Base-by-base conservation (phyloP, 1,140 invertebrate genomes). In the Aporrectodea caliginosa region DNA sequence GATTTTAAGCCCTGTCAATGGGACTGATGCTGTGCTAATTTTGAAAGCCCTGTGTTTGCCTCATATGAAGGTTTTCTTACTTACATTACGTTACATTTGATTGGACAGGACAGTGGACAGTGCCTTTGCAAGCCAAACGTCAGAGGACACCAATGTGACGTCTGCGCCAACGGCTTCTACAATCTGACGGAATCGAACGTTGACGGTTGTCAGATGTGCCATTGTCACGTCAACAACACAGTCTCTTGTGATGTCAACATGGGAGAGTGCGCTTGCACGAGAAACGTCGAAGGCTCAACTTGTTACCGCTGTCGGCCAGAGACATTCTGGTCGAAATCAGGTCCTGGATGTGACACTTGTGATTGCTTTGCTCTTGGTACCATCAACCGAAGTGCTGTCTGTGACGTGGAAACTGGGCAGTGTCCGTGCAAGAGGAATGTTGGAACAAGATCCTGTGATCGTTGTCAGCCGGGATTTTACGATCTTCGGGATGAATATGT, bases 91-190 rank as follows among this genome's bases (percentile, higher is more conserved):
- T 58, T 58, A 22, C 43, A n/a, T n/a, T n/a, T n/a, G n/a, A n/a
- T n/a, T n/a, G n/a, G n/a, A 58, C 43, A 58, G 43, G 92, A 93
- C 79, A 97, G 97, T 30, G 97, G 97, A 72, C 91, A 91, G 83
- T 99, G 97, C 89, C 91, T 92, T n/a, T 99, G 97, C 88, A 99
- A 99, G 86, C 90, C 92, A 1, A 96, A 98, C 87, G 96, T 99
- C 34, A 94, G 97, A 35, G 97, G 97, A 1, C 90, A 96, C 69
- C 81, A 92, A 79, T 99, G 98, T 88, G 95, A 99, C 85, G 91
- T 92, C 79, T 99, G 98, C 90, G 95, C 95, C 2, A 95, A 96
- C 1, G 96, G 95, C 79, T 98, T 95, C 1, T 99, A 94, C 86
- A 95, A 95, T 34, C 98, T 99, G 86, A 94, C 95, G 73, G 6